Conservation (phyloP, 2,888 invertebrate genomes). For the Lasioglossum villosulum region DNA sequence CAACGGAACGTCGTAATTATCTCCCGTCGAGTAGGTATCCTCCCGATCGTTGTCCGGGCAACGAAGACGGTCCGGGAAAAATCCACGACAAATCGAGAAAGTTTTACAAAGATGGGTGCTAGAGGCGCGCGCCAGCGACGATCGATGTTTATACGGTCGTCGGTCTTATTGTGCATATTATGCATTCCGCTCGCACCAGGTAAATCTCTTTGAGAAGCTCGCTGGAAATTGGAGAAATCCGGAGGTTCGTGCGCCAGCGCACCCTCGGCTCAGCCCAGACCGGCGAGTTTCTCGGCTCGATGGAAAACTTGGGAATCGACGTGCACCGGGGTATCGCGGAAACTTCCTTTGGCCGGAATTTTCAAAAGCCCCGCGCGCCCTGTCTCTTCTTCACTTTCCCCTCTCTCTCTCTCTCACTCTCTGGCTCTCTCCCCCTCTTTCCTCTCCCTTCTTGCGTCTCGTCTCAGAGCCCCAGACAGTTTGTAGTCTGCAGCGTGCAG, state of each 20-base stretch:
- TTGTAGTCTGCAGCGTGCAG: not conserved
- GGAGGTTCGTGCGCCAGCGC: conserved; percentile 35
- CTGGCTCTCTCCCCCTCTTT: too few species aligned
- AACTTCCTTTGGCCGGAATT: conserved; percentile 64
- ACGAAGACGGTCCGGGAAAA: not conserved
- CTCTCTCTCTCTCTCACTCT: too few species aligned
- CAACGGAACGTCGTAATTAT: conserved; percentile 39
- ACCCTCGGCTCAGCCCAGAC: not conserved
- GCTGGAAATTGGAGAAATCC: conserved; percentile 71
- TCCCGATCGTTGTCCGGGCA: conserved; percentile 19
- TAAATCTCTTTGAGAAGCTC: conserved; percentile 70
- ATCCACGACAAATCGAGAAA: conserved; percentile 14
- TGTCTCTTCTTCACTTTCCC: not conserved
- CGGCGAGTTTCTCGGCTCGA: conserved; percentile 57
- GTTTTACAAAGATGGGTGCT: conserved; percentile 19
- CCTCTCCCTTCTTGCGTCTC: not conserved
- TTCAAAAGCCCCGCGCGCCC: conserved; percentile 45
- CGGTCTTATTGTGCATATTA: conserved; percentile 66
- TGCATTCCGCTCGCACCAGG: conserved; percentile 65
- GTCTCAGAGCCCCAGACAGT: not conserved
- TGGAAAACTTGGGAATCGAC: conserved; percentile 61
- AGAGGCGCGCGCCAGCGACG: not conserved
- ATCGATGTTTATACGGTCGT: conserved; percentile 66
- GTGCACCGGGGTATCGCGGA: conserved; percentile 43
- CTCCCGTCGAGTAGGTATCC: not conserved